Conservation (phyloP, 2,888 invertebrate genomes). For the Strigamia maritima region DNA sequence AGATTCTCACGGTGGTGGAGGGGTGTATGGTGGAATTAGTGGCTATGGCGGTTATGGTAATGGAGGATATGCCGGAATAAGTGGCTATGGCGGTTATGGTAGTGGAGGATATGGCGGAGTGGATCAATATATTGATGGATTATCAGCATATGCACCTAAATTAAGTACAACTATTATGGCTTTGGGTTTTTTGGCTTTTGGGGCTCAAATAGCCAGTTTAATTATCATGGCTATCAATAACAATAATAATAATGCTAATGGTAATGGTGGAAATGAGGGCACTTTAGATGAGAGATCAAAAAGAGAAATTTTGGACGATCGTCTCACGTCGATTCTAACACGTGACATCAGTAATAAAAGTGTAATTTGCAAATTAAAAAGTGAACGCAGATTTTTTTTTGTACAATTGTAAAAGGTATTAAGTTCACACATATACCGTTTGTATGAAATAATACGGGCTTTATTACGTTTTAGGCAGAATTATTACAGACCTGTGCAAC, state of each 20-base stretch:
- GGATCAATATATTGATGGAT: not conserved
- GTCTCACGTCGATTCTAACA: not conserved
- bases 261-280: not conserved
- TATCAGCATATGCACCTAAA: not conserved
- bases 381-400: too few species aligned
- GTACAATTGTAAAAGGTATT: too few species aligned
- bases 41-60: not conserved
- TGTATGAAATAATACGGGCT: not conserved
- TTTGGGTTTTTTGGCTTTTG: conserved; percentile 27
- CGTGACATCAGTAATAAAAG: not conserved
- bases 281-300: not conserved
- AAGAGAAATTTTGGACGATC: not conserved
- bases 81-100: not conserved
- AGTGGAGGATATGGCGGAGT: not conserved
- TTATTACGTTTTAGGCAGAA: too few species aligned
- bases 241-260: not conserved
- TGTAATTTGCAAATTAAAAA: not conserved
- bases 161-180: conserved; percentile 11
- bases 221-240: not conserved
- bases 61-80: not conserved
- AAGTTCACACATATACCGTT: too few species aligned
- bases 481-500: not conserved
- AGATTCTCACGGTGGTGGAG: not conserved
- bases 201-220: not conserved
- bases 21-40: not conserved